Percentiles rank a stretch among this genome's conserved stretches.
phyloP scores from a whole-genome alignment of 1,140 invertebrate genomes.

The Tribolium madens region DNA sequence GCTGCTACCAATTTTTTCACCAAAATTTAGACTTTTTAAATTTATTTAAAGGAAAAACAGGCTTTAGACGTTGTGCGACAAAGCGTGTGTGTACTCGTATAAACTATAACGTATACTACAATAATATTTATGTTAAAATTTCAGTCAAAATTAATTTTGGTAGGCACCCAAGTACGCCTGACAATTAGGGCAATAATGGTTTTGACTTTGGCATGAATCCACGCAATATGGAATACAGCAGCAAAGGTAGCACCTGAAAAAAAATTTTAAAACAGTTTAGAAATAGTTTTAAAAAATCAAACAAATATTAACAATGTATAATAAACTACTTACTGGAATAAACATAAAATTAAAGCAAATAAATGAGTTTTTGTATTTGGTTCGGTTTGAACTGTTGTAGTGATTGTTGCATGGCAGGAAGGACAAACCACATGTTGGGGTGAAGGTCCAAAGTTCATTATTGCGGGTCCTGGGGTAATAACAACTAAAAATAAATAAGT shows the following conservation, averaged over 20 bases:
- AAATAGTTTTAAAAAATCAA: no score
- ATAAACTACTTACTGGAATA: conserved; percentile 68
- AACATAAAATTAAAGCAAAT: conserved; percentile 71
- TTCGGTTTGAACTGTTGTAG: conserved; percentile 67
- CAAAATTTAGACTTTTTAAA: no score
- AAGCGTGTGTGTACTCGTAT: not conserved
- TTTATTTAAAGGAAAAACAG: no score
- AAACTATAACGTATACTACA: no score
- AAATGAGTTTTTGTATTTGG: conserved; percentile 71
- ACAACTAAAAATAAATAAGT: conserved; percentile 49
- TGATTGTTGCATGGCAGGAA: conserved; percentile 68
- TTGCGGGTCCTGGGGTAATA: conserved; percentile 35
- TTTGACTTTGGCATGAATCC: conserved; percentile 73
- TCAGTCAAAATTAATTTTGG: conserved; percentile 5
- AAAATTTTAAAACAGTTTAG: not conserved
- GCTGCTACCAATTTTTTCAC: no score
- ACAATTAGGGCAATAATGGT: conserved; percentile 78
- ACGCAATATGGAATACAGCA: conserved; percentile 76
- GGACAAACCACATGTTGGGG: conserved; percentile 68
- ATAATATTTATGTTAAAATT: no score
- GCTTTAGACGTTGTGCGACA: not conserved
- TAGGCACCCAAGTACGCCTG: conserved; percentile 70
- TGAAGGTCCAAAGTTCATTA: conserved; percentile 64
- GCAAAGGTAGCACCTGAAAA: conserved; percentile 73
- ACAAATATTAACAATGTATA: not conserved